Evolutionary conservation across 2,113 vertebrate species (phyloP).

Genomic region (Delphinus delphis): DNA sequence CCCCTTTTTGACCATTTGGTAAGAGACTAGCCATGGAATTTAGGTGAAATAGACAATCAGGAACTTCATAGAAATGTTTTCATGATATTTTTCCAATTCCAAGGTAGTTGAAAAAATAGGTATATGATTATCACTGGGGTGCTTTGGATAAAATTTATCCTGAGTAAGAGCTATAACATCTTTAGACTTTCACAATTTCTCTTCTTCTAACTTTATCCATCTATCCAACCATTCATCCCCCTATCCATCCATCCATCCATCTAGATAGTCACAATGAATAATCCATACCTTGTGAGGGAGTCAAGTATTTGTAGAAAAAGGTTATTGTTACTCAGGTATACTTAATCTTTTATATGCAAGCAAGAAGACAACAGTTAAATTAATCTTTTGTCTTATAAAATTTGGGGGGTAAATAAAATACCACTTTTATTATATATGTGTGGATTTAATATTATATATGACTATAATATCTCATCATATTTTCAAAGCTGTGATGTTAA

Average conservation of each 20-base stretch:
- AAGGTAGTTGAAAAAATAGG: not conserved
- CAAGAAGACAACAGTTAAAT: not conserved
- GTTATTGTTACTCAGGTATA: not conserved
- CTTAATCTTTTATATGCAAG: not conserved
- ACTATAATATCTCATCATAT: not conserved
- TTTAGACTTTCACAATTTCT: not conserved
- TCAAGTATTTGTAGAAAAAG: not conserved
- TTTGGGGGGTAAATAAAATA: not conserved
- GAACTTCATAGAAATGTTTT: not conserved
- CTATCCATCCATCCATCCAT: not conserved
- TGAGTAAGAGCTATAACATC: not conserved
- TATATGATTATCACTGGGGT: not conserved
- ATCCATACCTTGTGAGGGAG: not conserved
- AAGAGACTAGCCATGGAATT: not conserved
- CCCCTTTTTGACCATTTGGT: not conserved
- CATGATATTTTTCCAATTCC: not conserved
- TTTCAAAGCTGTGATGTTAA: constrained; percentile 8
- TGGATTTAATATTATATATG: not conserved
- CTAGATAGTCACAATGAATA: not conserved
- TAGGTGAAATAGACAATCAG: not conserved
- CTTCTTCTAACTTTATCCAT: not conserved
- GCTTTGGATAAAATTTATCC: not conserved
- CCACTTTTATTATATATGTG: not conserved
- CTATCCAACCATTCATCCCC: not conserved
- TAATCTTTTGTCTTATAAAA: constrained; percentile 16